Base-by-base conservation (phyloP, 2,888 invertebrate species). In the Microctonus brassicae region DNA sequence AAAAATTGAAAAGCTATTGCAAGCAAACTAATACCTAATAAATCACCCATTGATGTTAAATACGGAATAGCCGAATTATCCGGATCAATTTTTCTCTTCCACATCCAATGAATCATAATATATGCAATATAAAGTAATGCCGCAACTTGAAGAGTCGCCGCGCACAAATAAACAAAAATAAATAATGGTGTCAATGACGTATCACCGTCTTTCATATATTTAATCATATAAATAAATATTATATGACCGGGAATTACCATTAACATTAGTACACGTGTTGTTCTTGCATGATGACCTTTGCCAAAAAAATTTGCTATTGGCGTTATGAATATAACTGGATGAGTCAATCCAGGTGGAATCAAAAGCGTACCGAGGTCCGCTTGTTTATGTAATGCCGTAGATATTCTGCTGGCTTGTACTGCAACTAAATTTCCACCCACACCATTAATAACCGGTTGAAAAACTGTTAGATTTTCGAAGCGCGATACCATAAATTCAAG, bases 391-490 rank as follows among this genome's bases (percentile, higher is more conserved):
- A 94, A 89, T 17, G 92, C 91, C 10, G 94, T 95, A 1, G 94
- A 94, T 80, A 94, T 91, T 80, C 94, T 89, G 83, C 93, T 93
- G 4, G 94, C 93, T 86, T 94, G 91, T 13, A 95, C 93, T 13
- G 94, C 94, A 0, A 94, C 94, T 78, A 95, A 88, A 85, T 95
- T 95, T 3, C 94, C 94, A 22, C 94, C 95, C 26, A 94, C 94
- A 26, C 94, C 94, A 85, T 94, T 95, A 77, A 95, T 93, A 17
- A 95, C 94, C n/a, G 94, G 94, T 87, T 94, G 94, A 85, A 93
- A 95, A 20, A 94, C 92, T 47, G 94, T 94, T 73, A 95, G 90
- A 68, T 92, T 93, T 78, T 91, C 90, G 84, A 92, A 94, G 70
- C 89, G 89, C 7, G 89, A 88, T 20, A 94, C 92, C 88, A 94